Conservation (phyloP, 2,113 vertebrate species). For the Etheostoma cragini region DNA sequence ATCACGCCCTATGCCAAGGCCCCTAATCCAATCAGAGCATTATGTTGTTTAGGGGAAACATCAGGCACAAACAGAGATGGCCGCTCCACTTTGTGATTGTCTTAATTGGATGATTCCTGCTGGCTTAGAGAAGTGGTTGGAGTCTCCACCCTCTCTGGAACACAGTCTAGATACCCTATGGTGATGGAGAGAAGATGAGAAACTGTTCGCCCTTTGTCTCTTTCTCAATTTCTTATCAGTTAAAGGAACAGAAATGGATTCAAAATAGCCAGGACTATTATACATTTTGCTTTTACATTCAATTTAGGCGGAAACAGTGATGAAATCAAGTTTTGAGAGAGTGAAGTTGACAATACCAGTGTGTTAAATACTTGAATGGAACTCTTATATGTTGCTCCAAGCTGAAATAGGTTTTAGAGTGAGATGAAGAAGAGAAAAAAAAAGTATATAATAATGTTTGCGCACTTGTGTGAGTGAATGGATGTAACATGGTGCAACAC, state of each 20-base stretch:
- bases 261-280: background rate
- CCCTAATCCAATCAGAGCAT: constrained; percentile 69
- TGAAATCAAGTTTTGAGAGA: background rate
- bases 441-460: background rate
- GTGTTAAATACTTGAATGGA: too few relatives aligned
- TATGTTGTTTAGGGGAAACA: constrained; percentile 49
- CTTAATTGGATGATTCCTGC: constrained; percentile 63
- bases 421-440: background rate
- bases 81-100: constrained; percentile 38
- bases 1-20: constrained; percentile 39
- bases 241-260: background rate
- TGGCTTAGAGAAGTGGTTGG: constrained; percentile 20
- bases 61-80: constrained; percentile 55
- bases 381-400: background rate
- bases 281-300: background rate
- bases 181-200: constrained; percentile 13
- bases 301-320: background rate
- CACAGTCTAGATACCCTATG: background rate
- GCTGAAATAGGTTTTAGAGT: background rate
- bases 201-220: constrained; percentile 8
- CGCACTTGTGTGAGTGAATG: background rate
- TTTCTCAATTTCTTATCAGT: background rate
- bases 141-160: constrained; percentile 21
- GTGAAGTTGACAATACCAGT: background rate
- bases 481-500: background rate